Base-by-base conservation (phyloP, 2,888 invertebrate genomes). In the Hypsopygia costalis region DNA sequence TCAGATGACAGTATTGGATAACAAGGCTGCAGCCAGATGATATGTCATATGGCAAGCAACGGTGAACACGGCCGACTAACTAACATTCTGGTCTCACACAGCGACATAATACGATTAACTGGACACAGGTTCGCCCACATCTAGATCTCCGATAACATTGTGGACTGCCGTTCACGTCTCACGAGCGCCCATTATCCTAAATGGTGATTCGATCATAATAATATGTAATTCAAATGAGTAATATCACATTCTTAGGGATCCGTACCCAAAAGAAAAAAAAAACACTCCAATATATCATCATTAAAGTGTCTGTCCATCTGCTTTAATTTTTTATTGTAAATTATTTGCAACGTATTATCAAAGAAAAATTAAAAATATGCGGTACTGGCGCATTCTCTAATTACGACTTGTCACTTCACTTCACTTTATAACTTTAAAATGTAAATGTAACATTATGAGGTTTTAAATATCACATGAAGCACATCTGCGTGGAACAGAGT, bases 41-140 rank as follows among this genome's bases (percentile, higher is more conserved):
- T 81, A 86, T 81, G 75, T 80, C 79, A 85, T 79, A 81, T 81
- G 81, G 68, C 68, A 81, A 69, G 81, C 72, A 76, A 80, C 77
- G 65, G 64, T 78, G 80, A 74, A 52, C 85, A 83, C 79, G 75
- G 62, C 67, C 60, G 61, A 69, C 70, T 69, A 70, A 63, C 64
- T 52, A 51, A 56, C 55, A 64, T 41, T 52, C 62, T 58, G 53
- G 53, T 50, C 52, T 50, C 47, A 54, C 49, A 55, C 65, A 50
- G 46, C 51, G 59, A 58, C 62, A 58, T 55, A 57, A 60, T 59
- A 43, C 53, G 56, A 63, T 69, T 65, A 64, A 50, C 48, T 53
- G 43, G 46, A 47, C 50, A 47, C 55, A 53, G 52, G 49, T 57
- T 52, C 58, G 56, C 63, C 63, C 62, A 69, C 69, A 53, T 55